Evolutionary conservation across 1,140 invertebrate genomes (phyloP), one percentile per base, ranked within the genome.

Genomic region (Papilio polyxenes): DNA sequence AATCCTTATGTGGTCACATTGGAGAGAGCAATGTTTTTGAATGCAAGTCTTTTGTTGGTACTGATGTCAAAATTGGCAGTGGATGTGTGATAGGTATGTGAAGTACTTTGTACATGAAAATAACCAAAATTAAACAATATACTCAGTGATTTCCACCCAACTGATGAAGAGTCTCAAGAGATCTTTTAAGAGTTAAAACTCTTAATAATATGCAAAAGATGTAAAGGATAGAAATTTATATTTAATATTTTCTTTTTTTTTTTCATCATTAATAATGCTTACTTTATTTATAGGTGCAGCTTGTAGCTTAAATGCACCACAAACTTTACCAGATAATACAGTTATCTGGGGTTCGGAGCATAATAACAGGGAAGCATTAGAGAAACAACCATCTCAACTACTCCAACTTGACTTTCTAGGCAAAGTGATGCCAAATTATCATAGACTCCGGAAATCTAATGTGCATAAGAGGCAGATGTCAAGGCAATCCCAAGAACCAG

Each of bases 21-120:
- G 98, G 98, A 9, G 98, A 99, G 88, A 97, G 98, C 87, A 99
- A 99, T 95, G 97, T 99, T 9, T 96, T 99, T 90, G 97, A 97
- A 92, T 96, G 95, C 86, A 94, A 94, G 85, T 95, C 95, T 59
- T 96, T 95, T 94, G 97, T 99, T 84, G 98, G 98, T 13, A 96
- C 96, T 75, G 96, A 97, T 87, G 97, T 99, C 2, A 96, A 96
- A 89, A 95, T 99, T 81, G 97, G 97, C 3, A 98, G 97, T 94
- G 98, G 98, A 53, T 99, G 98, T 95, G 97, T 99, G 3, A 97
- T 99, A 89, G 99, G 95, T 95, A 91, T 87, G 83, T 77, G 48
- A 56, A 31, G 8, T 3, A 56, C 11, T 65, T 10, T 23, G 31
- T 56, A 77, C 31, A 17, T 69, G 49, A 56, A 31, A 49, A 62